These are phyloP conservation scores for Siphlonurus alternatus DNA, from an alignment of 2,888 invertebrate species.

Conservation along the genomic window DNA sequence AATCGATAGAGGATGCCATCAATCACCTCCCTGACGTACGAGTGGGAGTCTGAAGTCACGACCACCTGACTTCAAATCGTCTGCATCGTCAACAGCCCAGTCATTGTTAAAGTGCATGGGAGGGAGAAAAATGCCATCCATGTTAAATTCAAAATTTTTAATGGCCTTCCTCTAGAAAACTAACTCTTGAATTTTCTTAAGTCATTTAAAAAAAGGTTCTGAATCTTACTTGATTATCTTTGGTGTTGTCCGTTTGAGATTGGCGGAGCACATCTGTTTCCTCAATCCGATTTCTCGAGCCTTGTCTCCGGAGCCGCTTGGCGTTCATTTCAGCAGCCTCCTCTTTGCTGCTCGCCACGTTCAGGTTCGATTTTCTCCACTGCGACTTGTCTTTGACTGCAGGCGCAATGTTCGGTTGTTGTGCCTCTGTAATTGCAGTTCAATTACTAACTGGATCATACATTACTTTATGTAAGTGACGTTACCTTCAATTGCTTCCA, in stretches of 20 bases:
- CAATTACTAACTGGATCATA: background rate
- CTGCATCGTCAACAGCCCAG: no score
- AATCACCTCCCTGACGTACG: no score
- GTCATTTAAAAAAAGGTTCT: no score
- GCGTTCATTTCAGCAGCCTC: slow-evolving; percentile 49
- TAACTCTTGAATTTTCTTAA: no score
- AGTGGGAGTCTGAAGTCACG: no score
- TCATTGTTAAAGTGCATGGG: no score
- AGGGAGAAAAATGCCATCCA: no score
- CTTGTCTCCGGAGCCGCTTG: slow-evolving; percentile 32
- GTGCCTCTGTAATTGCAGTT: slow-evolving; percentile 49
- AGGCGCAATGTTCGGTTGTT: slow-evolving; percentile 31
- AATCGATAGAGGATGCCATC: no score
- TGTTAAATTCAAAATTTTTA: no score
- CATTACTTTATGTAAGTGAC: background rate
- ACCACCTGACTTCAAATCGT: no score
- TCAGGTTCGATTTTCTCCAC: slow-evolving; percentile 53
- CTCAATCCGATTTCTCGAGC: slow-evolving; percentile 21
- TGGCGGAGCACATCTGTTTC: slow-evolving; percentile 6
- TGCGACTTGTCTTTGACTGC: slow-evolving; percentile 55
- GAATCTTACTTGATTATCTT: background rate
- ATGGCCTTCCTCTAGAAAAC: no score
- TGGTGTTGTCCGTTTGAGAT: slow-evolving; percentile 5
- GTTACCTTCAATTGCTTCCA: slow-evolving; percentile 73
- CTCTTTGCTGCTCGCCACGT: slow-evolving; percentile 42